A percentile compares a stretch with the other conserved stretches of the same genome.
phyloP scores from a whole-genome alignment of 2,113 vertebrate species.

The Heteronetta atricapilla region DNA sequence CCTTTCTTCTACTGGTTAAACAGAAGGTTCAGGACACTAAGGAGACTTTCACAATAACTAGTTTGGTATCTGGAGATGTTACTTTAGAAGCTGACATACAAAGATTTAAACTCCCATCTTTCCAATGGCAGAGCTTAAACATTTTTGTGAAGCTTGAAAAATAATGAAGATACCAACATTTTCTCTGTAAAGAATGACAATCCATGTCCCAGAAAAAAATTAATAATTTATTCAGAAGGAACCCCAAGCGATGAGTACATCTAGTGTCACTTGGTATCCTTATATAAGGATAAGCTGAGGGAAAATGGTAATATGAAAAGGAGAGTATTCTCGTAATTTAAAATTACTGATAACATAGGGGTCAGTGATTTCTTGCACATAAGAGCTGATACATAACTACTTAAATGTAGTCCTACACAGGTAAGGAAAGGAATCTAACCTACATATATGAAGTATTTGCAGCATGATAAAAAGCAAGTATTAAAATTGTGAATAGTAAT shows the following conservation, averaged over 20 bases:
- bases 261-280: background rate
- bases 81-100: background rate
- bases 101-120: background rate
- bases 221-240: background rate
- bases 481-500: background rate
- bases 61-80: background rate
- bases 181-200: background rate
- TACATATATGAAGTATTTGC: background rate
- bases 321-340: background rate
- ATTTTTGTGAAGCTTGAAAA: slow-evolving; percentile 24
- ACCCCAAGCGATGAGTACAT: background rate
- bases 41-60: background rate
- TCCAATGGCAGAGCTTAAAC: background rate
- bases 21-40: background rate
- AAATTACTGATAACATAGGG: background rate
- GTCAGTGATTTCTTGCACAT: background rate
- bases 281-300: background rate
- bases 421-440: background rate
- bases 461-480: background rate
- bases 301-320: slow-evolving; percentile 9
- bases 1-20: background rate
- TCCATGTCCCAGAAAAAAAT: background rate
- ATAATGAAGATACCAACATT: background rate
- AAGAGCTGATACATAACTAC: background rate
- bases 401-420: background rate